Conservation (phyloP, 1,140 invertebrate genomes). For the Drosophila ambigua region DNA sequence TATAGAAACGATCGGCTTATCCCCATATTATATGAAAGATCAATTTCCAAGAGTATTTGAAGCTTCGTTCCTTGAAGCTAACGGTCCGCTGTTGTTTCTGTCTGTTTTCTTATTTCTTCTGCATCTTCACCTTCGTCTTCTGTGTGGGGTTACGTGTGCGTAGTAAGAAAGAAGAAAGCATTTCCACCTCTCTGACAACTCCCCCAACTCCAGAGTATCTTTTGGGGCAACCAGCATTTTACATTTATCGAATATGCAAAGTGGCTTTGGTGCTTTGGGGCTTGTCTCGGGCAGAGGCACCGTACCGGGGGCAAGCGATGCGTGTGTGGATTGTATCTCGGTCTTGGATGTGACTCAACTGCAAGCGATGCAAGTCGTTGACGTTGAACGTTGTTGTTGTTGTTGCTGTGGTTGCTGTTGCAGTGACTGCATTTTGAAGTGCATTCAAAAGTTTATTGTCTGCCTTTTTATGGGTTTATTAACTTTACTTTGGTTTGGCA, state of each 20-base stretch:
- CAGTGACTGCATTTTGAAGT: constrained; percentile 58
- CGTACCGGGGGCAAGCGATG: constrained; percentile 15
- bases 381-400: constrained; percentile 8
- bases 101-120: constrained; percentile 29
- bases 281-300: not conserved
- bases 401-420: constrained; percentile 38
- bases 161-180: constrained; percentile 62
- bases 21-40: no score
- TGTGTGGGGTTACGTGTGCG: constrained; percentile 54
- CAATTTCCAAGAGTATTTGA: no score
- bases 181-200: constrained; percentile 43
- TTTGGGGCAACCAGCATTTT: constrained; percentile 37
- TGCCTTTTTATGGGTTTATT: constrained; percentile 75
- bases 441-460: constrained; percentile 72
- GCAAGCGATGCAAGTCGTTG: constrained; percentile 50
- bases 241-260: constrained; percentile 68
- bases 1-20: no score
- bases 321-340: constrained; percentile 53
- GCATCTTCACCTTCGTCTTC: constrained; percentile 20
- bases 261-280: constrained; percentile 48
- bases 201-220: constrained; percentile 6
- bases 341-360: constrained; percentile 70
- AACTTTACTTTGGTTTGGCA: constrained; percentile 57
- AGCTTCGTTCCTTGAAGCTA: no score
- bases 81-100: not conserved